phyloP scores from a whole-genome alignment of 2,113 vertebrate species.

The Xiphophorus maculatus region DNA sequence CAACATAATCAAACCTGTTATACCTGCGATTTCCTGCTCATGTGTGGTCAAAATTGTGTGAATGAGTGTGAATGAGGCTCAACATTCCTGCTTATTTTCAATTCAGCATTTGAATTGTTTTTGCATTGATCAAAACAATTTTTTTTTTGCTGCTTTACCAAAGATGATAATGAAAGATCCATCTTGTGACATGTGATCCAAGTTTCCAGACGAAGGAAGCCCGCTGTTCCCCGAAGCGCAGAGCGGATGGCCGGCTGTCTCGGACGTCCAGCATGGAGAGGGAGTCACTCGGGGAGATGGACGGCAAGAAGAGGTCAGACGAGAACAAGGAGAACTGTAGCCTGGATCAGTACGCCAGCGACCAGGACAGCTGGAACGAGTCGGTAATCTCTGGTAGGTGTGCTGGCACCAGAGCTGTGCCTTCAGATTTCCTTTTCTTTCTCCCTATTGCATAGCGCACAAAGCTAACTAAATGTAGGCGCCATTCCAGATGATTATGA shows the following conservation, averaged over 20 bases:
- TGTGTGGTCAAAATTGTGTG: no score
- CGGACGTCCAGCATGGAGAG: constrained; percentile 86
- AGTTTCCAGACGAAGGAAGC: constrained; percentile 90
- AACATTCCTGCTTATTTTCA: no score
- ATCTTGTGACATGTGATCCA: constrained; percentile 23
- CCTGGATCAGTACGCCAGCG: constrained; percentile 84
- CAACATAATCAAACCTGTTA: no score
- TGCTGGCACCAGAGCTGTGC: background rate
- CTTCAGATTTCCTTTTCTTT: background rate
- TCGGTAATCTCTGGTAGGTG: constrained; percentile 93
- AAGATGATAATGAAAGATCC: constrained; percentile 15
- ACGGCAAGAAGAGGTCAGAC: constrained; percentile 86
- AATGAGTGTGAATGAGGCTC: no score
- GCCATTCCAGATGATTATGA: background rate
- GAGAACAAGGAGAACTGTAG: constrained; percentile 97
- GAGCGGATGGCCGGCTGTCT: constrained; percentile 84
- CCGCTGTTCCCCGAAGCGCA: constrained; percentile 88
- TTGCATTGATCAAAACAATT: background rate
- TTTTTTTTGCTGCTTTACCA: background rate
- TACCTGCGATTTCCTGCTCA: no score
- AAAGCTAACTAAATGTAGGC: constrained; percentile 6
- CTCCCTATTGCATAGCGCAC: no score
- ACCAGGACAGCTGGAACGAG: constrained; percentile 91
- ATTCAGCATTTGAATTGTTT: background rate
- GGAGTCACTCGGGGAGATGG: constrained; percentile 72